Conservation (phyloP, 2,113 vertebrate species). For the Heterocephalus glaber region DNA sequence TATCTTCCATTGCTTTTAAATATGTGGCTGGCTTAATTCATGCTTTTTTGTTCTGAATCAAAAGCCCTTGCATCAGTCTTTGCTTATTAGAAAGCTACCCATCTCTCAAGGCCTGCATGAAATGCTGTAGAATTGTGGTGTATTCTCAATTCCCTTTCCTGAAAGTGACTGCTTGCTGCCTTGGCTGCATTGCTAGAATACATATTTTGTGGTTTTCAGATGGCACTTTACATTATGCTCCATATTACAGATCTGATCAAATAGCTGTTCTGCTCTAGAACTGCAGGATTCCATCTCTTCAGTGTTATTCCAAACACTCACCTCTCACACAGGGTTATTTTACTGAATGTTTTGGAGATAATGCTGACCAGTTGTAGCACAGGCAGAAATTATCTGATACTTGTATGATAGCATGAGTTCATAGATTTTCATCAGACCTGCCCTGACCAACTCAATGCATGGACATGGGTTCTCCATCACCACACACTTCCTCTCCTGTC, state of each 20-base stretch:
- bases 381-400: not conserved
- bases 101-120: not conserved
- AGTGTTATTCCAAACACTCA: not conserved
- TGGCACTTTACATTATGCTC: not conserved
- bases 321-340: not conserved
- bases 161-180: not conserved
- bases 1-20: not conserved
- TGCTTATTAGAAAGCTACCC: not conserved
- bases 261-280: not conserved
- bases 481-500: not conserved
- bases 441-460: not conserved
- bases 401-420: not conserved
- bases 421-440: not conserved
- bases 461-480: not conserved
- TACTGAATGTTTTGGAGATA: not conserved
- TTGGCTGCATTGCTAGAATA: not conserved
- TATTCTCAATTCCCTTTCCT: not conserved
- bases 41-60: not conserved
- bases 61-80: not conserved
- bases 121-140: not conserved
- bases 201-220: not conserved
- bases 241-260: not conserved
- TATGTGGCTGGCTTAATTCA: not conserved
- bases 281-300: not conserved
- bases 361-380: not conserved